Evolutionary conservation across 1,140 invertebrate genomes (phyloP).

Genomic region (Papilio polytes): DNA sequence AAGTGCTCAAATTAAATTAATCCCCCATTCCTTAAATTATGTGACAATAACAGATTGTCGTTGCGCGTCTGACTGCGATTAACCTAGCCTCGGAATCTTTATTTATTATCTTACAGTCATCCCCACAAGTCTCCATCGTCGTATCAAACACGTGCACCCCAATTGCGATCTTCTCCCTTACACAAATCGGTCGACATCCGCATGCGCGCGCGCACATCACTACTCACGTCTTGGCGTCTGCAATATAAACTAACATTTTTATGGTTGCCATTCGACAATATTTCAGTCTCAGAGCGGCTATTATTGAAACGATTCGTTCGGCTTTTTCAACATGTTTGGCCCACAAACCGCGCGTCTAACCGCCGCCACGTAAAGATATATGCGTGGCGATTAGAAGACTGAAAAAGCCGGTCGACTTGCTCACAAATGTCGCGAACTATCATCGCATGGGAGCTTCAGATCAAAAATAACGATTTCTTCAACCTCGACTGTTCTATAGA

Average conservation of each 20-base stretch:
- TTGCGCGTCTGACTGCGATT: constrained; percentile 58
- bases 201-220: not conserved
- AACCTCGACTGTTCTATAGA: constrained; percentile 49
- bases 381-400: constrained; percentile 71
- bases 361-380: constrained; percentile 72
- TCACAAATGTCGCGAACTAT: constrained; percentile 70
- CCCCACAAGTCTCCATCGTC: constrained; percentile 35
- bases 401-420: constrained; percentile 63
- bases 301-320: constrained; percentile 63
- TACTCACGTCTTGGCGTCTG: constrained; percentile 42
- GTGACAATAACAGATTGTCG: constrained; percentile 75
- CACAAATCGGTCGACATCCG: constrained; percentile 27
- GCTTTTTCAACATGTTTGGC: constrained; percentile 61
- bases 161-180: constrained; percentile 37
- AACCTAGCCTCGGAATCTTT: constrained; percentile 62
- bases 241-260: constrained; percentile 68
- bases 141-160: constrained; percentile 27
- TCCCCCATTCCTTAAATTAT: constrained; percentile 68
- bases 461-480: constrained; percentile 68
- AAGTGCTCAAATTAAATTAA: constrained; percentile 68
- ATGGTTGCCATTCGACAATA: constrained; percentile 67
- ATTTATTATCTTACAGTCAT: constrained; percentile 59
- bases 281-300: constrained; percentile 66
- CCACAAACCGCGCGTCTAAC: constrained; percentile 55
- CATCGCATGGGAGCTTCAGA: constrained; percentile 70